Base-by-base conservation (phyloP, 2,888 invertebrate species). In the Phrixothrix hirtus region DNA sequence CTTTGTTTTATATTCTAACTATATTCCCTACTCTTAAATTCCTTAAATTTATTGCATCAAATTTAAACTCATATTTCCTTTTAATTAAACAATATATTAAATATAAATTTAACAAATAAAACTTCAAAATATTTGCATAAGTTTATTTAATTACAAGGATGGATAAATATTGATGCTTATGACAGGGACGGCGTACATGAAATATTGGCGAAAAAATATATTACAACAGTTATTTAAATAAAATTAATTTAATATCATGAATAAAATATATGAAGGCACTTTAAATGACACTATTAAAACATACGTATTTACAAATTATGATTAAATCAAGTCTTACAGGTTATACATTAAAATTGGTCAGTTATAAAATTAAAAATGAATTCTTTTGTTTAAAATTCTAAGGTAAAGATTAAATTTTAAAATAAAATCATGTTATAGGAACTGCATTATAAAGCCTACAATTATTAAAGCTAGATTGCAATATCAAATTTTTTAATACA, bases 401-500 rank as follows among this genome's bases (percentile, higher is more conserved):
- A 54, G 54, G 50, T 46, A 38, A 51, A 51, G 36, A 35, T 44
- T 45, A 47, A 50, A 41, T 42, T 29, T 37, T 16, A 50, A 50
- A 11, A 21, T 10, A 21, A 50, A 55, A 52, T 46, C 35, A 52
- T 49, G 53, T 51, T 54, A 25, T 60, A 60, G 60, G 58, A 58
- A 58, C 58, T 60, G 55, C 42, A 47, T 50, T 47, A 52, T 31
- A 49, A 57, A 60, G 59, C 57, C 49, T 57, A 59, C 38, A 39
- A 52, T 55, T 59, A 54, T 57, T 64, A 64, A 64, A 64, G 64
- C 64, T 65, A 60, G 47, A 55, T 55, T 57, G 57, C 59, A 64
- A 63, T 64, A 62, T 64, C 61, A 60, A 58, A 55, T 11, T 31
- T 21, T 55, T 34, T 58, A 51, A 35, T 35, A 35, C 29, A 31